A percentile compares a stretch with the other conserved stretches of the same genome.
These are phyloP conservation scores for Muscina levida DNA, from an alignment of 2,888 invertebrate genomes.

Conservation along the genomic window DNA sequence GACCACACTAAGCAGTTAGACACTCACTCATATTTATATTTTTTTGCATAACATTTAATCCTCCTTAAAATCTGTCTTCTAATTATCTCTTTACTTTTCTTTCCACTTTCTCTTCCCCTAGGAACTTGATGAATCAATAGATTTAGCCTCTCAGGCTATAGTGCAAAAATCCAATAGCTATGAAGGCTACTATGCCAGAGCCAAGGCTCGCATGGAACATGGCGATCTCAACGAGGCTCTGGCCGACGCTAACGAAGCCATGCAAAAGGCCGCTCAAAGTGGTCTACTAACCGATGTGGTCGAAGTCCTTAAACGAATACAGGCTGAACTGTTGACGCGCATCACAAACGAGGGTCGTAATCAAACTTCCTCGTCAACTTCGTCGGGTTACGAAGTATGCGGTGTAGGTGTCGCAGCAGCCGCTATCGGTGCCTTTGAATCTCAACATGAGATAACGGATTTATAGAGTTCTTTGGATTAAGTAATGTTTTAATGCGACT, in stretches of 20 bases:
- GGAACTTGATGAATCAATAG: slow-evolving; percentile 92
- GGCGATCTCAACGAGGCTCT: slow-evolving; percentile 88
- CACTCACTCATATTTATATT: no score
- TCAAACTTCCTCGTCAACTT: slow-evolving; percentile 52
- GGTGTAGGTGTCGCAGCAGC: slow-evolving; percentile 54
- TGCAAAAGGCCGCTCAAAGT: slow-evolving; percentile 77
- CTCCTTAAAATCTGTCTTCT: no score
- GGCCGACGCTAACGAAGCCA: slow-evolving; percentile 90
- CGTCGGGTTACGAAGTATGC: slow-evolving; percentile 64
- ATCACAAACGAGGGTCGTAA: slow-evolving; percentile 71
- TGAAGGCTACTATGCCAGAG: slow-evolving; percentile 95
- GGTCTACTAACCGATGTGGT: slow-evolving; percentile 76
- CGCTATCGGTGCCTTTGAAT: slow-evolving; percentile 67
- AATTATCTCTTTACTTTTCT: background rate
- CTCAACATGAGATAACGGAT: slow-evolving; percentile 78
- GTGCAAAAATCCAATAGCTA: slow-evolving; percentile 92
- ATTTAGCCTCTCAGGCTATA: slow-evolving; percentile 92
- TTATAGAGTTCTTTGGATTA: slow-evolving; percentile 69
- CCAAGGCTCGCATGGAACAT: slow-evolving; percentile 91
- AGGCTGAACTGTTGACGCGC: slow-evolving; percentile 75
- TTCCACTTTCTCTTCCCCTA: slow-evolving; percentile 75
- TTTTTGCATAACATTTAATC: no score
- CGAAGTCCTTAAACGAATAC: slow-evolving; percentile 77
- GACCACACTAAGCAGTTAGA: no score
- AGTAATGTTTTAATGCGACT: slow-evolving; percentile 3